Conservation (phyloP, 2,888 invertebrate genomes). For the Scaptodrosophila latifasciaeformis region DNA sequence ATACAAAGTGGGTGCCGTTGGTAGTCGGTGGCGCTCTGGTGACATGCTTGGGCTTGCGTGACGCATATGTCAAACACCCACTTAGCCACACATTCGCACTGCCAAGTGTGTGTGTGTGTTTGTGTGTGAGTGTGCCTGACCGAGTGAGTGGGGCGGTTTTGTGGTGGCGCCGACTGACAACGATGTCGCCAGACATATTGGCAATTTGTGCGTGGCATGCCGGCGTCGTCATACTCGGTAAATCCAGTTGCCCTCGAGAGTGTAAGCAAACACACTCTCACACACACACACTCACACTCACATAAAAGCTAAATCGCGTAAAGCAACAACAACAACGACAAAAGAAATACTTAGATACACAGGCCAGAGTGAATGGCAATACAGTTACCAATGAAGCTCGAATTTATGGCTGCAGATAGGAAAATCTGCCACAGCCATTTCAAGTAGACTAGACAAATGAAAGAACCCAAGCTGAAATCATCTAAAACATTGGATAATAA, state of each 20-base stretch:
- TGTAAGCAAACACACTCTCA: slow-evolving; percentile 7
- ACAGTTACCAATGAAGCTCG: not conserved
- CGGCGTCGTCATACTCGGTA: not conserved
- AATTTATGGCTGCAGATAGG: slow-evolving; percentile 18
- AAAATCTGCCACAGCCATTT: slow-evolving; percentile 8
- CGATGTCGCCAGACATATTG: slow-evolving; percentile 43
- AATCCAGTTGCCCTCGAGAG: slow-evolving; percentile 14
- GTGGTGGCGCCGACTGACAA: slow-evolving; percentile 11
- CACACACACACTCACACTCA: not conserved
- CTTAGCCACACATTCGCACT: slow-evolving; percentile 5
- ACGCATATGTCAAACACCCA: slow-evolving; percentile 33
- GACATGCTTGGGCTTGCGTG: slow-evolving; percentile 2
- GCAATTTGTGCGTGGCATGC: slow-evolving; percentile 33
- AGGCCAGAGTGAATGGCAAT: not conserved
- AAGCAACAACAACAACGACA: not conserved
- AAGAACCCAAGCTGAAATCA: not conserved
- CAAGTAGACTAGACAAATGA: not conserved
- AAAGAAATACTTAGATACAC: not conserved
- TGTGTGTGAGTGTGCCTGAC: slow-evolving; percentile 8
- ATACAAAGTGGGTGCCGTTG: too few relatives aligned
- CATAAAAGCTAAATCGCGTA: too few relatives aligned
- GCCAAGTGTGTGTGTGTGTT: too few relatives aligned
- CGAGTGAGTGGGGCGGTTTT: too few relatives aligned
- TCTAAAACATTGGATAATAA: too few relatives aligned
- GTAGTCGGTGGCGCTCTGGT: too few relatives aligned